Evolutionary conservation across 2,113 vertebrate species (phyloP).

Genomic region (Strix aluco): DNA sequence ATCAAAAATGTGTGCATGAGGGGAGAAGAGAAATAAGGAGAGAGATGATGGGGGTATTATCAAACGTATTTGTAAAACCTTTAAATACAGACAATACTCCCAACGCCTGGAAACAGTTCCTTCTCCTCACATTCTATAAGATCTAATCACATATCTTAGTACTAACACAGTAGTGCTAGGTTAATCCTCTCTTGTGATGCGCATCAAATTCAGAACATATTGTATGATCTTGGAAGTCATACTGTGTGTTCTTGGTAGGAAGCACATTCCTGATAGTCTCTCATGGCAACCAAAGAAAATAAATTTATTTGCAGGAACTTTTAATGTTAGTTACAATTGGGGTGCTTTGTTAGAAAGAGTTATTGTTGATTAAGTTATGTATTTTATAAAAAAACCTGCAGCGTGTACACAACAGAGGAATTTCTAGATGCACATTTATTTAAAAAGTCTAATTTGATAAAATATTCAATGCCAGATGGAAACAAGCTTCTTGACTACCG

Average conservation of each 20-base stretch:
- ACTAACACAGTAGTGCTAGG: not conserved
- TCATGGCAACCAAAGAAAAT: not conserved
- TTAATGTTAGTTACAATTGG: not conserved
- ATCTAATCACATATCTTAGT: not conserved
- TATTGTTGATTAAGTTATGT: not conserved
- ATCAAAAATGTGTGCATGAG: rapidly evolving
- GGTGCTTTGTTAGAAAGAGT: not conserved
- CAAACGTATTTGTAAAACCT: not conserved
- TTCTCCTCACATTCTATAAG: not conserved
- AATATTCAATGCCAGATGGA: not conserved
- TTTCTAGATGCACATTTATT: not conserved
- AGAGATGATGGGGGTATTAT: not conserved
- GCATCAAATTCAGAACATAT: not conserved
- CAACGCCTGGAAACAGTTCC: not conserved
- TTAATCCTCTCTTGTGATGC: not conserved
- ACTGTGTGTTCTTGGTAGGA: not conserved
- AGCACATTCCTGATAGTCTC: not conserved
- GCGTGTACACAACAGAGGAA: not conserved
- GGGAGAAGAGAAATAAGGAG: not conserved
- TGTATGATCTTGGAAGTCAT: not conserved
- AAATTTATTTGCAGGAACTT: not conserved
- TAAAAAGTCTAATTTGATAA: not conserved
- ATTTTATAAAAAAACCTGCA: not conserved
- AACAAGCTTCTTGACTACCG: rapidly evolving
- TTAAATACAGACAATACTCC: not conserved